A percentile compares a stretch with the other conserved stretches of the same genome.
Conservation (phyloP, 2,797 vertebrate species). For the Xenops minutus region DNA sequence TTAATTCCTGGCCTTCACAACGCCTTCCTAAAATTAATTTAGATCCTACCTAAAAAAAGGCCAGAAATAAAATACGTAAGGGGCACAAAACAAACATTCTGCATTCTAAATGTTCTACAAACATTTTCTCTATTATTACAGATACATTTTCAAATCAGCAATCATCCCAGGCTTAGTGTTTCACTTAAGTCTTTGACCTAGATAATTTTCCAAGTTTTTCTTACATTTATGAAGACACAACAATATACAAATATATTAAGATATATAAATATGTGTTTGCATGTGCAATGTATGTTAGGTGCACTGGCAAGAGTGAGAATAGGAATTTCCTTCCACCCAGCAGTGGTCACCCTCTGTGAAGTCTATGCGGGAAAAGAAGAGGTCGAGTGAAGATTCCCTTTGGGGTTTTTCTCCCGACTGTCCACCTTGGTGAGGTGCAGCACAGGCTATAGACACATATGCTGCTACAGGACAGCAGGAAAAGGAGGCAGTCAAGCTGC, state of each 20-base stretch:
- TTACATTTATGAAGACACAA: not conserved
- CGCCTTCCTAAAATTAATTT: not conserved
- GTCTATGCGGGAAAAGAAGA: not conserved
- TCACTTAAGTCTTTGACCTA: not conserved
- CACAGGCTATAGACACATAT: not conserved
- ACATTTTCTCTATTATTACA: not conserved
- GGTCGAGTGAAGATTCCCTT: not conserved
- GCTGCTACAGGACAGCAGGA: not conserved
- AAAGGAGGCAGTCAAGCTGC: not conserved
- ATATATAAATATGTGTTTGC: not conserved
- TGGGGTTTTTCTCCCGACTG: not conserved
- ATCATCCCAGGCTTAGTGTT: not conserved
- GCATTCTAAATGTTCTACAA: not conserved
- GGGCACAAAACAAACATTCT: not conserved
- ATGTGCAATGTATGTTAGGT: not conserved
- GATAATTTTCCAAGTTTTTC: not conserved
- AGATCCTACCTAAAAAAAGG: not conserved
- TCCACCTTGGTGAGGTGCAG: not conserved
- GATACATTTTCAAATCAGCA: not conserved
- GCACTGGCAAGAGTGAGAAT: not conserved
- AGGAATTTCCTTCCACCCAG: not conserved
- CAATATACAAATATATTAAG: not conserved
- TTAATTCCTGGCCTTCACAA: not conserved
- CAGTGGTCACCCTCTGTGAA: not conserved
- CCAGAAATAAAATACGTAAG: rapidly evolving